Conservation (phyloP, 1,140 invertebrate genomes). For the Drosophila busckii region DNA sequence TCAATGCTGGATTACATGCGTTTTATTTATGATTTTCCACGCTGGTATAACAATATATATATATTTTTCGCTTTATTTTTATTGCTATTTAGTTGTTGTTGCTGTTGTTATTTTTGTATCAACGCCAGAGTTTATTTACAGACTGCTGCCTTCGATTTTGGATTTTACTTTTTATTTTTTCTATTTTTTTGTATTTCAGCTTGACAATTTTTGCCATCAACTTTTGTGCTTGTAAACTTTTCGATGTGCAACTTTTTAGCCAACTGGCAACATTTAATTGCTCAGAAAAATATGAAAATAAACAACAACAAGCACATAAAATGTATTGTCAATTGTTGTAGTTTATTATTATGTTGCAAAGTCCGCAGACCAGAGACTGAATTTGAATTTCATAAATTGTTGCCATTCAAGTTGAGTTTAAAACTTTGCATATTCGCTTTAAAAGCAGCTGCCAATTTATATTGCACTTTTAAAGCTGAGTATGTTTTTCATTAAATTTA, state of each 20-base stretch:
- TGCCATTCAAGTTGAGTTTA: slow-evolving; percentile 46
- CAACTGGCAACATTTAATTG: slow-evolving; percentile 75
- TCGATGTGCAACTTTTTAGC: slow-evolving; percentile 56
- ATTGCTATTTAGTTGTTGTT: slow-evolving; percentile 59
- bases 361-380: slow-evolving; percentile 4
- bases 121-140: slow-evolving; percentile 6
- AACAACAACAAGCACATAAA: slow-evolving; percentile 19
- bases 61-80: slow-evolving; percentile 57
- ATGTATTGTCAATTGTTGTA: slow-evolving; percentile 67
- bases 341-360: slow-evolving; percentile 59
- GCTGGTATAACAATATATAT: slow-evolving; percentile 66
- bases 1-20: slow-evolving; percentile 74
- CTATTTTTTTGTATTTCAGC: slow-evolving; percentile 24
- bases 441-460: too few relatives aligned
- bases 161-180: slow-evolving; percentile 8
- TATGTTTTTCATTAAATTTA: too few relatives aligned
- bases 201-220: slow-evolving; percentile 48
- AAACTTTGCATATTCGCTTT: slow-evolving; percentile 40
- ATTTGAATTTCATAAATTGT: slow-evolving; percentile 42
- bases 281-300: slow-evolving; percentile 64
- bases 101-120: slow-evolving; percentile 22
- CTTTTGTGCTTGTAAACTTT: slow-evolving; percentile 57
- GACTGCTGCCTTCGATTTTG: slow-evolving; percentile 42
- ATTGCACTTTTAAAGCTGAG: too few relatives aligned
- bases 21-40: slow-evolving; percentile 73